Conservation (phyloP, 2,113 vertebrate genomes). For the Siphamia tubifer region DNA sequence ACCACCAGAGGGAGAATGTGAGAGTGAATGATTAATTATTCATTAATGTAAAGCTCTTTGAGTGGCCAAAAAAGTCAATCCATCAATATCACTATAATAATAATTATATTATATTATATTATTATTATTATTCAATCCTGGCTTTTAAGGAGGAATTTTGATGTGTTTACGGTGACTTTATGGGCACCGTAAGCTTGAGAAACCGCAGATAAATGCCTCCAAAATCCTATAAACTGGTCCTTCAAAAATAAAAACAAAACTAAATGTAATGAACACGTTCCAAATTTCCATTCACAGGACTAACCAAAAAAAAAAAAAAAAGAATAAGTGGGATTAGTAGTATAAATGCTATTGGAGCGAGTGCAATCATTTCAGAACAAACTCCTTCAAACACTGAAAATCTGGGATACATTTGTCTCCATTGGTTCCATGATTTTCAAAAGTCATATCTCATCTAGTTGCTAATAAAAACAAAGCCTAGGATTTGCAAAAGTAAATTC, state of each 20-base stretch:
- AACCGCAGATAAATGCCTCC: too few relatives aligned
- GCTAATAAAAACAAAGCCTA: slow-evolving; percentile 82
- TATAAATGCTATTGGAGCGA: slow-evolving; percentile 79
- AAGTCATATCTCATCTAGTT: slow-evolving; percentile 68
- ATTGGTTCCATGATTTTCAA: slow-evolving; percentile 56
- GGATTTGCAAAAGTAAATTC: slow-evolving; percentile 75
- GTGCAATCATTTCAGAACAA: slow-evolving; percentile 68
- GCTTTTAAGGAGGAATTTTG: too few relatives aligned
- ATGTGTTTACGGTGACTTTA: too few relatives aligned
- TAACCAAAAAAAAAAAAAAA: slow-evolving; percentile 7
- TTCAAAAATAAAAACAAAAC: background rate
- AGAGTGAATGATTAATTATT: too few relatives aligned
- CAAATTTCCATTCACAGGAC: slow-evolving; percentile 31
- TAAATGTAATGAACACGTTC: slow-evolving; percentile 6
- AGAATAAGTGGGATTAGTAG: slow-evolving; percentile 49
- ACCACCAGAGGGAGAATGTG: too few relatives aligned
- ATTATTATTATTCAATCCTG: too few relatives aligned
- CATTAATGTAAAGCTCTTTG: too few relatives aligned
- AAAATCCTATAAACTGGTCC: too few relatives aligned
- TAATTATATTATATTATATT: too few relatives aligned
- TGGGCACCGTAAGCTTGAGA: too few relatives aligned
- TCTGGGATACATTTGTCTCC: slow-evolving; percentile 74
- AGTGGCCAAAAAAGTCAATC: too few relatives aligned
- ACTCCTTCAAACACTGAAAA: slow-evolving; percentile 76
- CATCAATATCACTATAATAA: too few relatives aligned